Base-by-base conservation (phyloP, 2,888 invertebrate species). In the Drosophila fungiperda region DNA sequence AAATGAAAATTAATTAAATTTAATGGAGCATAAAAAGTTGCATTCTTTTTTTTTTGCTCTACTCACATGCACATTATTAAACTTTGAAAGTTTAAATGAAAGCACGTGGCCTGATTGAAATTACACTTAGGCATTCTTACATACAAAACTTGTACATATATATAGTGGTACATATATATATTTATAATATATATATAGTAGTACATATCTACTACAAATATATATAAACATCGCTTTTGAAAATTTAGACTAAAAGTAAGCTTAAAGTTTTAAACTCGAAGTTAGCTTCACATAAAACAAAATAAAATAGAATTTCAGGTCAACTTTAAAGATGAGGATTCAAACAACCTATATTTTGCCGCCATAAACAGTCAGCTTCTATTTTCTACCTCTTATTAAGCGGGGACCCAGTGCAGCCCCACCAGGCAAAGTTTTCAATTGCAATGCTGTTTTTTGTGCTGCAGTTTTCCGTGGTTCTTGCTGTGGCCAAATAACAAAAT, bases 1-100 rank as follows among this genome's bases (percentile, higher is more conserved):
- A 70, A 83, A 82, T 83, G 75, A 83, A 88, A 88, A 85, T 88
- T 84, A 84, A 84, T 84, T 88, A 86, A 84, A 80, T 86, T 88
- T 80, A 83, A 88, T 88, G 86, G 80, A 88, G 73, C 77, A 70
- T 76, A 83, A 83, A 88, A 73, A 85, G 75, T 86, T 68, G 49
- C 20, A 62, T 62, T 62, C 42, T 65, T 64, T 52, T 26, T 60
- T 58, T 64, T 42, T 45, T 8, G n/a, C 49, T 45, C 54, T 69
- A 48, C 52, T 48, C 32, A 20, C 60, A 26, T 36, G 32, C 26
- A 32, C 35, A 36, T 36, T 23, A 23, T 29, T 12, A 32, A 20
- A 38, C 55, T 60, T 66, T 38, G 54, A 15, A 57, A 67, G 40
- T 60, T 68, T 57, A 35, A 42, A 40, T 54, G 15, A 66, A 59